Conservation (phyloP, 1,140 invertebrate genomes). For the Brachionus calyciflorus region DNA sequence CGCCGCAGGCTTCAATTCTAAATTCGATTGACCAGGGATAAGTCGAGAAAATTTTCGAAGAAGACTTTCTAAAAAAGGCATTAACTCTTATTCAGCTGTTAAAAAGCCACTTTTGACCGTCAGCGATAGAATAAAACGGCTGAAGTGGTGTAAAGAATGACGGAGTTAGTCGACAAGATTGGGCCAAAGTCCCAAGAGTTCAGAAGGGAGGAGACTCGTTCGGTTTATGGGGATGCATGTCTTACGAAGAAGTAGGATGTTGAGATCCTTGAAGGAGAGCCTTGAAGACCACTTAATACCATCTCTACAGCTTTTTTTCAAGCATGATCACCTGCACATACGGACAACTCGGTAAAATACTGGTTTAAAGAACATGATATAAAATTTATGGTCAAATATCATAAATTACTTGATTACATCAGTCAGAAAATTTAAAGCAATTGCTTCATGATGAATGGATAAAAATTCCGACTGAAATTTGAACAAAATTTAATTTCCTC, state of each 20-base stretch:
- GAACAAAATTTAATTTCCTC: neutral
- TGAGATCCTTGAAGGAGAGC: too few species aligned
- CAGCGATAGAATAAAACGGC: too few species aligned
- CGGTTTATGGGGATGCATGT: neutral
- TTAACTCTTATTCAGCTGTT: neutral
- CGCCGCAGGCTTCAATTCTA: neutral
- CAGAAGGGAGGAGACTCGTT: neutral
- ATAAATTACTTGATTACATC: neutral
- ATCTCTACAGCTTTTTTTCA: neutral
- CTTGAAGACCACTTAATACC: neutral
- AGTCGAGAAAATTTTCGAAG: neutral
- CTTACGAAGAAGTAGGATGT: neutral
- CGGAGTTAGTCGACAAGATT: neutral
- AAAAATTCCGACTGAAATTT: neutral
- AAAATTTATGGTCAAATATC: conserved; percentile 11
- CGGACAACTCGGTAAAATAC: conserved; percentile 2
- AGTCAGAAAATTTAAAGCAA: too few species aligned
- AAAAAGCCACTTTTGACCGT: neutral
- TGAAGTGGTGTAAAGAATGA: too few species aligned
- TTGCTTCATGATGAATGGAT: neutral
- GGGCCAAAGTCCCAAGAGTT: neutral
- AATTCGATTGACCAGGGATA: neutral
- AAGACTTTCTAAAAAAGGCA: neutral
- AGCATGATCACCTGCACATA: neutral
- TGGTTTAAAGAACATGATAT: conserved; percentile 32